phyloP scores from a whole-genome alignment of 2,113 vertebrate genomes.

The Orthonyx spaldingii region DNA sequence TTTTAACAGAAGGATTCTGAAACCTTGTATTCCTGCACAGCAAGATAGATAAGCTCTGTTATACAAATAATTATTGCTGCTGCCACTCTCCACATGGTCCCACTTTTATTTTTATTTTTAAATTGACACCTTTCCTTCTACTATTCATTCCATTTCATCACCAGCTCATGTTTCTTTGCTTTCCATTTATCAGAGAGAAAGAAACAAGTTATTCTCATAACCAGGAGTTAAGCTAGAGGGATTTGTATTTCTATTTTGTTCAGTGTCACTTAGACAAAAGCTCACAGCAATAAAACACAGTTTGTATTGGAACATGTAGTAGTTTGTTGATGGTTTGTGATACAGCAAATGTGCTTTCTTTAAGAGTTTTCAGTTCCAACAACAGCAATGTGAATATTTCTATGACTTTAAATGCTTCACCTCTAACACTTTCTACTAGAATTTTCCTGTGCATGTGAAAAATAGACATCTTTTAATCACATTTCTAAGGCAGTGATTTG shows the following conservation, averaged over 20 bases:
- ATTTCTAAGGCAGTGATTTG: background rate
- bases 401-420: background rate
- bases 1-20: background rate
- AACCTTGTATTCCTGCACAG: slow-evolving; percentile 48
- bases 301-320: background rate
- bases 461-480: background rate
- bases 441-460: background rate
- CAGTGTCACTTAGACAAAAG: background rate
- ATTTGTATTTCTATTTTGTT: slow-evolving; percentile 1
- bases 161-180: background rate
- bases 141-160: slow-evolving; percentile 34
- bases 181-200: background rate
- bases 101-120: slow-evolving; percentile 61
- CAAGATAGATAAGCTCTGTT: slow-evolving; percentile 24
- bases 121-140: slow-evolving; percentile 57
- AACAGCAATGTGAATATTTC: background rate
- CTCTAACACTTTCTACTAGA: background rate
- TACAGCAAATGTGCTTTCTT: background rate
- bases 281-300: background rate
- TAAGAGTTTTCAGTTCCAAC: background rate
- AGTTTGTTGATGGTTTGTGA: background rate
- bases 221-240: background rate
- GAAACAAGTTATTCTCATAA: background rate
- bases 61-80: slow-evolving; percentile 51
- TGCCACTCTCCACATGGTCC: slow-evolving; percentile 27